Evolutionary conservation across 2,888 invertebrate genomes (phyloP).

Genomic region (Lasioglossum marginatum): DNA sequence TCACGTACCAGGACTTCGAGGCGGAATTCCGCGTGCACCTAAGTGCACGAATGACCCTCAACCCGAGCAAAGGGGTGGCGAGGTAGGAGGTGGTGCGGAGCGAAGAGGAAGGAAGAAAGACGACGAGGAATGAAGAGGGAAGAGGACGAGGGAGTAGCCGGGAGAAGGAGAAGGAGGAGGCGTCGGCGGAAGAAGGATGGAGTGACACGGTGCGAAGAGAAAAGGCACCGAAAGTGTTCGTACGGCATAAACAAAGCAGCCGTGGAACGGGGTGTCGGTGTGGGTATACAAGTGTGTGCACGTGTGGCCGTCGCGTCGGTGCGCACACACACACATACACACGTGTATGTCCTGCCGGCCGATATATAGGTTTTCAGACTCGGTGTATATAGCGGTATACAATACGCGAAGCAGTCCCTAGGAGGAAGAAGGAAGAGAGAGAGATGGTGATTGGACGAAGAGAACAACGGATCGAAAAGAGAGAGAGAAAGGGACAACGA

Average conservation of each 20-base stretch:
- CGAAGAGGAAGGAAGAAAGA: not conserved
- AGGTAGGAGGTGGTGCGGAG: not conserved
- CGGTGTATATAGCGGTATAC: slow-evolving; percentile 52
- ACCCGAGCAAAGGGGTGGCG: slow-evolving; percentile 40
- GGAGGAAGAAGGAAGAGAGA: slow-evolving; percentile 31
- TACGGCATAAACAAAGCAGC: slow-evolving; percentile 72
- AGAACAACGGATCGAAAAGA: not conserved
- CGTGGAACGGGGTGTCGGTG: slow-evolving; percentile 52
- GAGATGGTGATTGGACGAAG: not conserved
- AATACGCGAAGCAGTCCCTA: slow-evolving; percentile 8
- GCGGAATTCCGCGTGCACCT: slow-evolving; percentile 77
- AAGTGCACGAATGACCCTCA: slow-evolving; percentile 69
- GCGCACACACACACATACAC: not conserved
- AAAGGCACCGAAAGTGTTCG: slow-evolving; percentile 72
- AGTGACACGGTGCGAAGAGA: slow-evolving; percentile 59
- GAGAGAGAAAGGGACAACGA: slow-evolving; percentile 24
- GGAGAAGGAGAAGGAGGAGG: not conserved
- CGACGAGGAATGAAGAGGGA: not conserved
- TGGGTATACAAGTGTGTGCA: not conserved
- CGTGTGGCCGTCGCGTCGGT: not conserved
- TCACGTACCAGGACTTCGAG: slow-evolving; percentile 74
- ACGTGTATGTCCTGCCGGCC: not conserved
- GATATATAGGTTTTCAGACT: slow-evolving; percentile 49
- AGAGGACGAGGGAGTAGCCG: not conserved
- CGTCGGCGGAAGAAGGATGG: slow-evolving; percentile 44